Evolutionary conservation across 2,113 vertebrate species (phyloP), one percentile per base, ranked within the genome.

Genomic region (Nematolebias whitei): DNA sequence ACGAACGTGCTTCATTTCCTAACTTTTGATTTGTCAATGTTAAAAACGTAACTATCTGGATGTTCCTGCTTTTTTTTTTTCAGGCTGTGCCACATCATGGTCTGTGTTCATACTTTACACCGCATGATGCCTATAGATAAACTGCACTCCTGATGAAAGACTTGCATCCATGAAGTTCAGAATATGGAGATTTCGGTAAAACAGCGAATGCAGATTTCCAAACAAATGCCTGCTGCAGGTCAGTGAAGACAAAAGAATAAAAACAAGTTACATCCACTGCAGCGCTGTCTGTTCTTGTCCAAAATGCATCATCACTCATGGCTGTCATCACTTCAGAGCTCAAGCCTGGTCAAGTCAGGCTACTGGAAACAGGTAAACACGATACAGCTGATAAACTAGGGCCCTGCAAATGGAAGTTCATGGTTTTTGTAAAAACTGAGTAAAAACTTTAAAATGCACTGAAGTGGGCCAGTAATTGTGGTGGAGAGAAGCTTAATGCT

Each of bases 241-340:
- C 6, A 45, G 60, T 32, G 4, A 2, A 22, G 19, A 44, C 20
- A 2, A 63, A 60, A 62, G 10, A 54, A 14, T 50, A 2, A 12
- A 35, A 11, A 26, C 24, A 49, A 13, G 35, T 26, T 53, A 20
- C 7, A 12, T 10, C 44, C 7, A 22, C 35, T 20, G 18, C 15
- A 23, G 22, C 52, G 62, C 32, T 75, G 84, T 68, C 60, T 77
- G 44, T 40, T 40, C 78, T 56, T 65, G 74, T 73, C 47, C 3
- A 63, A 60, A 41, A 22, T 40, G 47, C 19, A 62, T 55, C 20
- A 3, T 55, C 32, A 2, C 14, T 40, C 47, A 54, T 8, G 10
- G 9, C 26, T 64, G 23, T 55, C 52, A 35, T 23, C 24, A 56
- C 38, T 32, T 15, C 56, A 40, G 11, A 43, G 26, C 22, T 56